A percentile compares a stretch with the other conserved stretches of the same genome.
phyloP scores from a whole-genome alignment of 2,888 invertebrate genomes.

The Noctua pronuba region DNA sequence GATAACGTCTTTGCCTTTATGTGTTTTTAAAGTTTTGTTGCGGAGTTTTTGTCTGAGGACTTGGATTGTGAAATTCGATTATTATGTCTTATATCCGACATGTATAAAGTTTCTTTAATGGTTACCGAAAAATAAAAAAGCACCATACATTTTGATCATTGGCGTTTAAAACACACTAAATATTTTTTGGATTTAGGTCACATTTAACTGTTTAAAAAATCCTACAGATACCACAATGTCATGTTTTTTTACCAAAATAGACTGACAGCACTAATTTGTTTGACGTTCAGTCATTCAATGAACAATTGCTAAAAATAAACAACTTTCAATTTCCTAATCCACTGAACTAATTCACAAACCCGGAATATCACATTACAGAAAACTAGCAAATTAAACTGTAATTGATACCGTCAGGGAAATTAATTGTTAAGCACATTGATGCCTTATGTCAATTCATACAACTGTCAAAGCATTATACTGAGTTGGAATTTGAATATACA shows the following conservation, averaged over 20 bases:
- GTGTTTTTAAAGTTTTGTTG: slow-evolving; percentile 4
- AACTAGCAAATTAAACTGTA: neutral
- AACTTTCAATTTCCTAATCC: slow-evolving; percentile 5
- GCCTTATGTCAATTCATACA: neutral
- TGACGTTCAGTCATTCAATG: neutral
- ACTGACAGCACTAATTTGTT: neutral
- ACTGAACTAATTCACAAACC: slow-evolving; percentile 20
- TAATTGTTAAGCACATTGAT: neutral
- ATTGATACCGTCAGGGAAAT: neutral
- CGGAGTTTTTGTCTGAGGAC: neutral
- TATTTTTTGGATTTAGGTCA: neutral
- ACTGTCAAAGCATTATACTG: neutral
- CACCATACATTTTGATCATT: neutral
- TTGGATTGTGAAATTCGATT: neutral
- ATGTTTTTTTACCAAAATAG: neutral
- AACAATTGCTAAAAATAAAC: neutral
- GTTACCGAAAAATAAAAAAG: neutral
- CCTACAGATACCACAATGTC: neutral
- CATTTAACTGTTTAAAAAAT: neutral
- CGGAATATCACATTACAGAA: slow-evolving; percentile 16
- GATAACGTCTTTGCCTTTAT: slow-evolving; percentile 53
- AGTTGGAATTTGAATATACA: neutral
- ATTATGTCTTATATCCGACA: neutral
- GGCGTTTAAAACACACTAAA: neutral
- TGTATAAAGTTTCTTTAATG: neutral